These are phyloP conservation scores for Lytechinus variegatus DNA, from an alignment of 35 echinoderm and acorn worm genomes.

Conservation along the genomic window DNA sequence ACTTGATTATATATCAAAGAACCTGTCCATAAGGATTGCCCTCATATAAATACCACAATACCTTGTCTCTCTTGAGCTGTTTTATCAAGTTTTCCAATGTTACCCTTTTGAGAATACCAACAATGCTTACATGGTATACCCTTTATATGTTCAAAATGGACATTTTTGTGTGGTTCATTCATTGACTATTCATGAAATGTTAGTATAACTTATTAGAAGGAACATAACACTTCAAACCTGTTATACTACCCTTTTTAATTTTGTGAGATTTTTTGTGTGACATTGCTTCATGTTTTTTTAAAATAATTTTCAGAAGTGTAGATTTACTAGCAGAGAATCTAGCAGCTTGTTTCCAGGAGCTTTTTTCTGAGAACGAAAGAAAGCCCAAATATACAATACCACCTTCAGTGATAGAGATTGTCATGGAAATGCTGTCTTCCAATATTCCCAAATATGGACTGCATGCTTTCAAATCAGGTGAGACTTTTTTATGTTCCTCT, in stretches of 20 bases:
- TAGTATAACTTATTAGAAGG: too few species aligned
- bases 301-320: constrained; percentile 26
- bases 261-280: background rate
- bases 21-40: too few species aligned
- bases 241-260: background rate
- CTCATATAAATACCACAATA: too few species aligned
- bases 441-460: constrained; percentile 54
- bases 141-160: too few species aligned
- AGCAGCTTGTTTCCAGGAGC: constrained; percentile 49
- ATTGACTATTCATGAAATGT: too few species aligned
- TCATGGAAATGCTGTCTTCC: constrained; percentile 62
- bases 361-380: constrained; percentile 26
- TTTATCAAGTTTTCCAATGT: too few species aligned
- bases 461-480: constrained; percentile 50
- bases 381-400: constrained; percentile 39
- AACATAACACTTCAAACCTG: too few species aligned
- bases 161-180: too few species aligned
- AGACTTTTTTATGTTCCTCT: background rate
- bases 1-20: too few species aligned
- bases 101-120: too few species aligned
- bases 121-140: too few species aligned
- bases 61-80: too few species aligned
- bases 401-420: constrained; percentile 47
- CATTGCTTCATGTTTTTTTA: background rate
- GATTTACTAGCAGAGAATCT: constrained; percentile 50